Evolutionary conservation across 2,888 invertebrate genomes (phyloP), one percentile per base, ranked within the genome.

Genomic region (Polietes domitor): DNA sequence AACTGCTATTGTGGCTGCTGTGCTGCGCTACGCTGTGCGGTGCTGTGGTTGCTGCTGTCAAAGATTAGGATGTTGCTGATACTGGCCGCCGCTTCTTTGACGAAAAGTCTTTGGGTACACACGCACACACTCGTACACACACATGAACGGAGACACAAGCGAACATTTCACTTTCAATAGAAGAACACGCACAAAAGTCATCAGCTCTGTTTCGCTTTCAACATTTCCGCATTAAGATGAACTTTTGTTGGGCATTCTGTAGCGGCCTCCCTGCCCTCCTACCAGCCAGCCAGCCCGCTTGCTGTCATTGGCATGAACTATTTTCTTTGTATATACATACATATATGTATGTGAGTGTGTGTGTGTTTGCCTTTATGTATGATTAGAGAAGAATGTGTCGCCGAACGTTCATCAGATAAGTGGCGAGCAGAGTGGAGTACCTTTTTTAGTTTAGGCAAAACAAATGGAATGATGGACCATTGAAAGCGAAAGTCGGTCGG

Each of bases 181-280:
- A 75, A 74, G 55, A 70, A 77, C 84, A 81, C 80, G 84, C 80
- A 81, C 75, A 81, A 81, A 77, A 81, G 80, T 78, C 80, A 84
- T 80, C 78, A 80, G 58, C 65, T 43, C 43, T 53, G 17, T 50
- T 55, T 55, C 72, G 41, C 77, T 76, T 77, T 81, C 68, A 84
- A 76, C 81, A 81, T 84, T 84, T 84, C 84, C 84, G 84, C 84
- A 84, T 84, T 84, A 50, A 71, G 41, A 58, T 80, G 71, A 80
- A 71, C 63, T 83, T 77, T 83, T 80, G 63, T 77, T 73, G 43
- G 68, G 37, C 65, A 41, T 41, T 68, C 41, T 41, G 37, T 37
- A 17, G 43, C 43, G 21, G 43, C 65, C 28, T 17, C 41, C 65
- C 26, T 10, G 19, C 21, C 65, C 10, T 7, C 32, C 32, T 37